Conservation (phyloP, 2,888 invertebrate genomes). For the Pyrochroa serraticornis region DNA sequence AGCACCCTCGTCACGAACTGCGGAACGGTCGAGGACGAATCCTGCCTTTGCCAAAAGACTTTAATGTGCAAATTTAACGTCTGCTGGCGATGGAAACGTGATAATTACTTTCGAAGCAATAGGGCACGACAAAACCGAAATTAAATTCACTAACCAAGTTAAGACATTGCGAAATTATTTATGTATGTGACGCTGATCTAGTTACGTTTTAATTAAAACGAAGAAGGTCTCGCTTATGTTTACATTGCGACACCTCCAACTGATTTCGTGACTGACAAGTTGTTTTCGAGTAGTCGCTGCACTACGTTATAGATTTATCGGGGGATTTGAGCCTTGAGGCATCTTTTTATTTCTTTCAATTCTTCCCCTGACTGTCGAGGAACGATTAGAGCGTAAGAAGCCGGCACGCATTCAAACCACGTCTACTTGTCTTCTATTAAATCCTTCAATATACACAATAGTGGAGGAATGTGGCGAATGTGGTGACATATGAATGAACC, state of each 20-base stretch:
- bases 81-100: no score
- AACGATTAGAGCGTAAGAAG: background rate
- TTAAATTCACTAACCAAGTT: no score
- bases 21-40: no score
- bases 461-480: conserved; percentile 26
- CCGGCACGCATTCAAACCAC: background rate
- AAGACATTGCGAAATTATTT: background rate
- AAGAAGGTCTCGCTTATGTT: conserved; percentile 14
- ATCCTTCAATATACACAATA: conserved; percentile 17
- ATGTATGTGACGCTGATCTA: conserved; percentile 1
- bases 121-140: no score
- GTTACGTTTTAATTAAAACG: conserved; percentile 16
- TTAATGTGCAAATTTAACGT: no score
- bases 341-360: conserved; percentile 3
- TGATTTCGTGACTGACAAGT: conserved; percentile 1
- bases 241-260: no score
- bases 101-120: no score
- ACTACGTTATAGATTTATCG: background rate
- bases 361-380: background rate
- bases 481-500: conserved; percentile 27
- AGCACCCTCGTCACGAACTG: no score
- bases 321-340: background rate
- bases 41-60: no score
- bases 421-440: conserved; percentile 20
- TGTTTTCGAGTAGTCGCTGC: conserved; percentile 2